phyloP scores from a whole-genome alignment of 2,797 vertebrate genomes.

The Apodemus agrarius region DNA sequence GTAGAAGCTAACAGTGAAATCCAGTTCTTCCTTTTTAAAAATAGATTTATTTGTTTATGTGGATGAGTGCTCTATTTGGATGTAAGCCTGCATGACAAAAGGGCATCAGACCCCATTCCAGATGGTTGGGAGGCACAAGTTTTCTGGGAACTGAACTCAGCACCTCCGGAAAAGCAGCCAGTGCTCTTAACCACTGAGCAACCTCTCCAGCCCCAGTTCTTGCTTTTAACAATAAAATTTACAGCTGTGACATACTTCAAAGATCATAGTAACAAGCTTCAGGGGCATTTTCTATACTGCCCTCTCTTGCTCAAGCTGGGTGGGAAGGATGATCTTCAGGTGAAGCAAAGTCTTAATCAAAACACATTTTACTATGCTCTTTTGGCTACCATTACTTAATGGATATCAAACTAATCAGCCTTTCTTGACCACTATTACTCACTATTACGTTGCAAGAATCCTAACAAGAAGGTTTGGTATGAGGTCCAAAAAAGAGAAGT shows the following conservation, averaged over 20 bases:
- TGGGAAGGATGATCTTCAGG: not conserved
- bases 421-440: not conserved
- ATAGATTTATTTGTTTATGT: too few species aligned
- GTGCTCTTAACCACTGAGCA: not conserved
- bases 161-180: not conserved
- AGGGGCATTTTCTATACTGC: not conserved
- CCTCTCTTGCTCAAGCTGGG: not conserved
- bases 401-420: not conserved
- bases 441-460: not conserved
- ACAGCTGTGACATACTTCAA: not conserved
- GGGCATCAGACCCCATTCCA: too few species aligned
- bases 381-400: not conserved
- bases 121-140: too few species aligned
- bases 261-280: not conserved
- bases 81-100: too few species aligned
- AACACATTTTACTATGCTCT: not conserved
- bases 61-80: too few species aligned
- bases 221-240: constrained; percentile 23
- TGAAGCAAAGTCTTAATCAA: constrained; percentile 1
- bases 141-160: too few species aligned
- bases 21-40: not conserved
- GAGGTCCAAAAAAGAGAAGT: not conserved
- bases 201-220: not conserved
- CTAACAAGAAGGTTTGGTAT: not conserved
- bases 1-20: not conserved